These are phyloP conservation scores for Sthenelais limicola DNA, from an alignment of 2,888 invertebrate genomes.

Conservation along the genomic window DNA sequence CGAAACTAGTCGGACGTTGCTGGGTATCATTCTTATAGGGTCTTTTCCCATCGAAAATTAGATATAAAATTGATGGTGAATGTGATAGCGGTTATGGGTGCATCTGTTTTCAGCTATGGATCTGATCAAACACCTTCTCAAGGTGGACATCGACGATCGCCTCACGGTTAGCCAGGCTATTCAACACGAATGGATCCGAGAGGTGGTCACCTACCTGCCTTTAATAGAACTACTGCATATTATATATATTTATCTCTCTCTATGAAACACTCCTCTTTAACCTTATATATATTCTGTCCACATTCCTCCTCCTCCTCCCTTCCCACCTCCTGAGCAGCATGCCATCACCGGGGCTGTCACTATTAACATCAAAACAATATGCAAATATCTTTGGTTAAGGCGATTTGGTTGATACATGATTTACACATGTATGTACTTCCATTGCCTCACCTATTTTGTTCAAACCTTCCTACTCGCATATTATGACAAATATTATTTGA, in stretches of 20 bases:
- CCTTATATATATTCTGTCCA: neutral
- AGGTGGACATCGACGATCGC: conserved; percentile 53
- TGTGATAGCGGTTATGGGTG: conserved; percentile 23
- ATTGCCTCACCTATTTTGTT: too few species aligned
- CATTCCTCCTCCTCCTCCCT: neutral
- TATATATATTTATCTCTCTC: neutral
- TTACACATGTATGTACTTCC: too few species aligned
- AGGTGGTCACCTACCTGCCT: conserved; percentile 47
- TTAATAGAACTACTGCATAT: neutral
- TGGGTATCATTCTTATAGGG: too few species aligned
- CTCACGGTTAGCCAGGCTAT: conserved; percentile 55
- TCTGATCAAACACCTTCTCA: conserved; percentile 54
- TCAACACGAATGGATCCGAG: conserved; percentile 54
- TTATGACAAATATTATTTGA: too few species aligned
- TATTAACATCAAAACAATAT: too few species aligned
- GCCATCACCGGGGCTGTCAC: too few species aligned
- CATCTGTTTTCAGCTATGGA: conserved; percentile 54
- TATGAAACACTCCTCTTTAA: neutral
- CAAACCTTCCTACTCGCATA: too few species aligned
- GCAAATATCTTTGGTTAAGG: too few species aligned
- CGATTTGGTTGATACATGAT: too few species aligned
- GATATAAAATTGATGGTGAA: too few species aligned
- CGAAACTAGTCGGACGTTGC: too few species aligned
- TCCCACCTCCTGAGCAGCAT: conserved; percentile 13
- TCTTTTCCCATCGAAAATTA: too few species aligned